These are phyloP conservation scores for Crepidodera aurea DNA, from an alignment of 2,888 invertebrate species.

Conservation along the genomic window DNA sequence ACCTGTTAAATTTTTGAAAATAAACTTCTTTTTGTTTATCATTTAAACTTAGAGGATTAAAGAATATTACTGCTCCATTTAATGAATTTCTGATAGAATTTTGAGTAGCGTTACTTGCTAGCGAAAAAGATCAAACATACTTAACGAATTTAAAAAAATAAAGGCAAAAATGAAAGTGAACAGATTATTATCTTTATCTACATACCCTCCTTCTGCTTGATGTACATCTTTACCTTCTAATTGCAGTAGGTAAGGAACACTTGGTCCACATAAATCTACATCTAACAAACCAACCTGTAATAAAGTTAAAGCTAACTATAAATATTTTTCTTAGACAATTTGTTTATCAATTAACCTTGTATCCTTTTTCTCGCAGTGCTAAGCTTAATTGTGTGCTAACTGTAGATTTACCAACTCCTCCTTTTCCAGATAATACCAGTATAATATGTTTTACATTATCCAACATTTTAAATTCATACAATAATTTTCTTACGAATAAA, in stretches of 20 bases:
- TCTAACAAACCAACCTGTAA: conserved; percentile 90
- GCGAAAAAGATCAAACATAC: no score
- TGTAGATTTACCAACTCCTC: conserved; percentile 98
- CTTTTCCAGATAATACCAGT: conserved; percentile 96
- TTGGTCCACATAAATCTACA: conserved; percentile 95
- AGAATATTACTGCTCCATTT: no score
- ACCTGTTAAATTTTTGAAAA: no score
- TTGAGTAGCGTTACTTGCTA: no score
- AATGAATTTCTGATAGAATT: no score
- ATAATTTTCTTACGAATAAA: no score
- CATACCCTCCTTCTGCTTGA: conserved; percentile 84
- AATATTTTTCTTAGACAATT: not conserved
- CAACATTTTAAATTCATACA: conserved; percentile 66
- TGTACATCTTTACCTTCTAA: conserved; percentile 87
- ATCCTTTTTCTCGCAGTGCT: conserved; percentile 79
- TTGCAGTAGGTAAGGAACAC: conserved; percentile 87
- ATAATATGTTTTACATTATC: conserved; percentile 85
- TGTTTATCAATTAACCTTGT: conserved; percentile 71
- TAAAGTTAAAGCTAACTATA: conserved; percentile 18
- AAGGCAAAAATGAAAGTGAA: no score
- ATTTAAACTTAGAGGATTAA: no score
- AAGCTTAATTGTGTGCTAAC: conserved; percentile 92
- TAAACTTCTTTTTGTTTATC: no score
- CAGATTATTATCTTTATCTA: no score
- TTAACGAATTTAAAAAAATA: no score